phyloP scores from a whole-genome alignment of 2,113 vertebrate genomes.

The Hippolais icterina region DNA sequence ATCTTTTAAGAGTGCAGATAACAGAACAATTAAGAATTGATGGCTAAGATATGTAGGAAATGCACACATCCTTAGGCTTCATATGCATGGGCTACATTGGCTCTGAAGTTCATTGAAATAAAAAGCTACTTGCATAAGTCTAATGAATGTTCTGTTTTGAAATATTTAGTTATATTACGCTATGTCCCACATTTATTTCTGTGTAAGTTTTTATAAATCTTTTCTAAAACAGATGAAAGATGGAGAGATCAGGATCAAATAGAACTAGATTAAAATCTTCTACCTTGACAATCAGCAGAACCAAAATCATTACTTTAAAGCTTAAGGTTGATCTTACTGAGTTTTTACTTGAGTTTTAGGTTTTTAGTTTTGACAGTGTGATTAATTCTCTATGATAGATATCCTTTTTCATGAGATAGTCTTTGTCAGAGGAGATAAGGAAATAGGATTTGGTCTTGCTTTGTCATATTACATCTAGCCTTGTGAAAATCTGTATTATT shows the following conservation, averaged over 20 bases:
- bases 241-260: not conserved
- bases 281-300: not conserved
- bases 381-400: not conserved
- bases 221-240: not conserved
- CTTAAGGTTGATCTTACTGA: not conserved
- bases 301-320: not conserved
- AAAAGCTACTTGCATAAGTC: not conserved
- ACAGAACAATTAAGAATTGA: not conserved
- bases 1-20: not conserved
- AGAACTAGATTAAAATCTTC: not conserved
- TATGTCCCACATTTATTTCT: not conserved
- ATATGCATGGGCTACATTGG: not conserved
- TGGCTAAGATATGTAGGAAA: not conserved
- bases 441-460: not conserved
- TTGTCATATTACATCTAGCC: not conserved
- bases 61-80: not conserved
- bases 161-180: not conserved
- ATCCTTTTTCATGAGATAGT: not conserved
- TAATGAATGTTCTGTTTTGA: not conserved
- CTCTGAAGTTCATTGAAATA: not conserved
- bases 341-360: not conserved
- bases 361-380: not conserved
- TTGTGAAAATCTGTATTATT: not conserved
- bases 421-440: not conserved
- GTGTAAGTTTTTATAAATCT: not conserved